Percentiles rank a stretch among this genome's conserved stretches.
These are phyloP conservation scores for Campylomormyrus numenius DNA, from an alignment of 2,113 vertebrate species.

Conservation along the genomic window DNA sequence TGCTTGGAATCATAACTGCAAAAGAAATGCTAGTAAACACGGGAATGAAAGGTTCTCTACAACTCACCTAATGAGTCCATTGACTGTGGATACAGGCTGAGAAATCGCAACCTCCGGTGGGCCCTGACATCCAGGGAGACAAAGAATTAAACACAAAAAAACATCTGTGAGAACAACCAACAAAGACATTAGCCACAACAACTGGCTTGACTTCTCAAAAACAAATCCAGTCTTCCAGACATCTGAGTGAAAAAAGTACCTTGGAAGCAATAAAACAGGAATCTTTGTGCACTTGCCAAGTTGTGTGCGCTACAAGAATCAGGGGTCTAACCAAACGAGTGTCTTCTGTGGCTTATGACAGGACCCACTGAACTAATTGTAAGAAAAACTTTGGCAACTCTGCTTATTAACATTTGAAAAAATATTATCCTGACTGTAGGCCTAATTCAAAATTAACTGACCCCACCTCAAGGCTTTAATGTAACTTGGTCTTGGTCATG, in stretches of 20 bases:
- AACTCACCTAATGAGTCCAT: conserved; percentile 79
- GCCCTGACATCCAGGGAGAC: conserved; percentile 58
- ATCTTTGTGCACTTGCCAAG: background rate
- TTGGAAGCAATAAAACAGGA: background rate
- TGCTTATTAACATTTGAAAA: background rate
- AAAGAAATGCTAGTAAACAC: background rate
- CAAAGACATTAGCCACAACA: background rate
- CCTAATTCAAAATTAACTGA: background rate
- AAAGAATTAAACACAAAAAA: conserved; percentile 15
- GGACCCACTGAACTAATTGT: background rate
- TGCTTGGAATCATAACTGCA: background rate
- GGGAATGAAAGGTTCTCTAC: background rate
- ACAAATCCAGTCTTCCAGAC: background rate
- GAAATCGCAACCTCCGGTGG: conserved; percentile 75
- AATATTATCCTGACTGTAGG: background rate
- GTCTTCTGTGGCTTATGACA: background rate
- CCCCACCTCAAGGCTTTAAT: background rate
- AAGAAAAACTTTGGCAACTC: background rate
- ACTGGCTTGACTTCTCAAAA: background rate
- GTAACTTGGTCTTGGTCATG: background rate
- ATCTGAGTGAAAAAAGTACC: background rate
- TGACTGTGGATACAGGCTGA: conserved; percentile 74
- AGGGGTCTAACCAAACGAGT: background rate
- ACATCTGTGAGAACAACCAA: background rate
- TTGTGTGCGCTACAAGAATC: background rate